Evolutionary conservation across 2,888 invertebrate species (phyloP).

Genomic region (Dasysyrphus albostriatus): DNA sequence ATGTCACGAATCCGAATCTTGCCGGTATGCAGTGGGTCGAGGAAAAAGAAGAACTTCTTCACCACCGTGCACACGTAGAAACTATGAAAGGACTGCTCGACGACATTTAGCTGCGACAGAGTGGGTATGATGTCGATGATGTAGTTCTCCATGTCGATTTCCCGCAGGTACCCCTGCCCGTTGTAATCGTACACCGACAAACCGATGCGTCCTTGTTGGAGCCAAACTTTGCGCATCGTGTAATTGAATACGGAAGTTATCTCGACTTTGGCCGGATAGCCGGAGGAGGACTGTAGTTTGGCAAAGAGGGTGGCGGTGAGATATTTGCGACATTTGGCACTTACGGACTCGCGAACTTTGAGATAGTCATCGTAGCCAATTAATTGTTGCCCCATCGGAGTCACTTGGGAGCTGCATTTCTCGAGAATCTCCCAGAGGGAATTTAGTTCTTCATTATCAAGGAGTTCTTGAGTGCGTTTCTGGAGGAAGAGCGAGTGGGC

Average conservation of each 20-base stretch:
- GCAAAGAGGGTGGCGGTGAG: slow-evolving; percentile 95
- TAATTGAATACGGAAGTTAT: slow-evolving; percentile 97
- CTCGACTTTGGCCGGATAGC: slow-evolving; percentile 91
- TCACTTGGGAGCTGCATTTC: slow-evolving; percentile 89
- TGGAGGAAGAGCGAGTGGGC: slow-evolving; percentile 94
- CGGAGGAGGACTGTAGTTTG: slow-evolving; percentile 93
- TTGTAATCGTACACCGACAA: slow-evolving; percentile 96
- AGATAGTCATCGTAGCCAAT: slow-evolving; percentile 94
- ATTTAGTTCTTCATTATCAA: slow-evolving; percentile 94
- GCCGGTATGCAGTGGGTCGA: slow-evolving; percentile 95
- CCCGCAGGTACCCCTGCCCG: slow-evolving; percentile 95
- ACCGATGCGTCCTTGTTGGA: slow-evolving; percentile 97
- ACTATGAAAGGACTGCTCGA: slow-evolving; percentile 96
- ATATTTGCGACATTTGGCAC: slow-evolving; percentile 90
- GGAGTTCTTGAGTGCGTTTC: slow-evolving; percentile 91
- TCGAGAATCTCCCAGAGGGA: slow-evolving; percentile 93
- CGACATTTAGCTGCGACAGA: slow-evolving; percentile 93
- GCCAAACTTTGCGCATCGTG: slow-evolving; percentile 97
- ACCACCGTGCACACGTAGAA: slow-evolving; percentile 99
- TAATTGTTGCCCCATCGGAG: slow-evolving; percentile 91
- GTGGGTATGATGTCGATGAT: slow-evolving; percentile 97
- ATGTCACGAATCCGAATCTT: slow-evolving; percentile 96
- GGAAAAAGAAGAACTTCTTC: slow-evolving; percentile 97
- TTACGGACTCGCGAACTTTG: slow-evolving; percentile 90
- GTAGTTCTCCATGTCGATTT: slow-evolving; percentile 96